Percentiles rank a stretch among this genome's conserved stretches.
phyloP scores from a whole-genome alignment of 2,888 invertebrate genomes.

The Rhagonycha lutea region DNA sequence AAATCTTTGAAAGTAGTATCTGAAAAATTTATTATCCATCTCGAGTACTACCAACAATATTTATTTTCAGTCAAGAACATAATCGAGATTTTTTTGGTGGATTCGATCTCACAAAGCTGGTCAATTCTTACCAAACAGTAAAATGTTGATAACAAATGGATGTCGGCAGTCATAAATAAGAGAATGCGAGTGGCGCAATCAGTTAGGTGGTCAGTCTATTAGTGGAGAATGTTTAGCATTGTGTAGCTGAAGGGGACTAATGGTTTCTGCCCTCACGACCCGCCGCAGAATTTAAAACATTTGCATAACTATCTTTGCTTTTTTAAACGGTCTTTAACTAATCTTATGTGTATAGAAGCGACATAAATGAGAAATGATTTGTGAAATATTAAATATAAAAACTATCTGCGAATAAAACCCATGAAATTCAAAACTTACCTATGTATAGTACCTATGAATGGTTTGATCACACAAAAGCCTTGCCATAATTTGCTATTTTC shows the following conservation, averaged over 20 bases:
- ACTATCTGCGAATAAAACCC: not conserved
- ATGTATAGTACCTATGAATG: no score
- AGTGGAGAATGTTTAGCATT: slow-evolving; percentile 53
- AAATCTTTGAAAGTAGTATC: not conserved
- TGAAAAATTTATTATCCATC: not conserved
- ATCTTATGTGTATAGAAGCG: not conserved
- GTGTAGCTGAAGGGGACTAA: slow-evolving; percentile 51
- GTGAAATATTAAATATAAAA: not conserved
- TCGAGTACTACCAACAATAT: not conserved
- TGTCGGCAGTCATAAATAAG: slow-evolving; percentile 48
- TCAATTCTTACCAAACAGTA: slow-evolving; percentile 31
- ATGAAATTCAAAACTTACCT: not conserved
- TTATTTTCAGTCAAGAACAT: slow-evolving; percentile 9
- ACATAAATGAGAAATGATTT: slow-evolving; percentile 1
- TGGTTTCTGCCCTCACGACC: slow-evolving; percentile 45
- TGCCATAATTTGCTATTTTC: not conserved
- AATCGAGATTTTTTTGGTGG: slow-evolving; percentile 12
- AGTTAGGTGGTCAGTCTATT: slow-evolving; percentile 53
- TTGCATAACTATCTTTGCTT: slow-evolving; percentile 41
- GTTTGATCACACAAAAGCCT: not conserved
- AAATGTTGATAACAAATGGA: slow-evolving; percentile 45
- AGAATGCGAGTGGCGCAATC: slow-evolving; percentile 51
- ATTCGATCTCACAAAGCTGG: slow-evolving; percentile 27
- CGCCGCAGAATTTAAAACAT: slow-evolving; percentile 50
- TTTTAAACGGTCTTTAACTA: slow-evolving; percentile 14